Evolutionary conservation across 1,140 invertebrate species (phyloP).

Genomic region (Calephelis nemesis): DNA sequence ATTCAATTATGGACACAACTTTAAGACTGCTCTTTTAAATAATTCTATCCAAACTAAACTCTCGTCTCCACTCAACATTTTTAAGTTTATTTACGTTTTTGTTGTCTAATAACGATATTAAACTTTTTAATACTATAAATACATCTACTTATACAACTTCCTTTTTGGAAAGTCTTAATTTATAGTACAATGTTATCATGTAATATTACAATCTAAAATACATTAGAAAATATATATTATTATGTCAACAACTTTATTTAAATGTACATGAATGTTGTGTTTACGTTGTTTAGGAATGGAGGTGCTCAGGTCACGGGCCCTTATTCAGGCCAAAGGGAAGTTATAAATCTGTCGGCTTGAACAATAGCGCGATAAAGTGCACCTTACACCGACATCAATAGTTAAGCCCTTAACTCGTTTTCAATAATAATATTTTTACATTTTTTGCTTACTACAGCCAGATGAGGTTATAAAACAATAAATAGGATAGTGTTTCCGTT

Average conservation of each 20-base stretch:
- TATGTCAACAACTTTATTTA: conserved; percentile 4
- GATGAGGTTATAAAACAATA: no score
- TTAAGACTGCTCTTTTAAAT: no score
- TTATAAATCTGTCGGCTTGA: conserved; percentile 74
- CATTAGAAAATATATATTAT: neutral
- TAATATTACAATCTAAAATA: neutral
- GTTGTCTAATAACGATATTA: no score
- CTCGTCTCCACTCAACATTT: no score
- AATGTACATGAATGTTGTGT: conserved; percentile 33
- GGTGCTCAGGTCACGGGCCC: conserved; percentile 69
- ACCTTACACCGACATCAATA: conserved; percentile 64
- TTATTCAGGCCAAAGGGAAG: conserved; percentile 76
- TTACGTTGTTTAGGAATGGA: conserved; percentile 49
- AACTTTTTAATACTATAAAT: no score
- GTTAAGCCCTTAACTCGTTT: conserved; percentile 31
- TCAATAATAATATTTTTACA: conserved; percentile 3
- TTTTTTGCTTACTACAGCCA: neutral
- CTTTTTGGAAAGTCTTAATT: no score
- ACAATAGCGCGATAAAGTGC: conserved; percentile 74
- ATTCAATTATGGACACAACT: no score
- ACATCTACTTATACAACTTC: no score
- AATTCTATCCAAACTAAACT: no score
- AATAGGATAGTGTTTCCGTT: no score
- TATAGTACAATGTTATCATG: no score
- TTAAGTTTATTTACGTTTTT: no score